phyloP scores from a whole-genome alignment of 2,888 invertebrate species.

The Lapara coniferarum region DNA sequence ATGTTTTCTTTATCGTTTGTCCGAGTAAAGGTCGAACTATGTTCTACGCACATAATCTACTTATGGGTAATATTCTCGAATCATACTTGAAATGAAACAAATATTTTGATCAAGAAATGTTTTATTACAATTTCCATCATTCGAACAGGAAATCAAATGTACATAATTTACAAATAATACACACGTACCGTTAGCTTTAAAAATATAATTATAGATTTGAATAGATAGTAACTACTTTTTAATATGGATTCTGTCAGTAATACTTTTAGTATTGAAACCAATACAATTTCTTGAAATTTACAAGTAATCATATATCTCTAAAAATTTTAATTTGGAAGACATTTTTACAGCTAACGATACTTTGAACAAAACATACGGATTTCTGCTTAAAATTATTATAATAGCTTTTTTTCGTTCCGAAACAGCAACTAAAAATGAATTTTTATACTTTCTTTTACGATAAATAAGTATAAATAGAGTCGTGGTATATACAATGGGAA shows the following conservation, averaged over 20 bases:
- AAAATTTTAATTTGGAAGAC: constrained; percentile 4
- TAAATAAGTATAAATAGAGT: constrained; percentile 52
- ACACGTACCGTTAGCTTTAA: constrained; percentile 4
- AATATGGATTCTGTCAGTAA: no score
- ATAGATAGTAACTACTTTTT: not conserved
- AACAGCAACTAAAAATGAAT: constrained; percentile 28
- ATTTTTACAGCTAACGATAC: constrained; percentile 5
- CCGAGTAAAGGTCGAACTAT: no score
- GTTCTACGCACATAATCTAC: no score
- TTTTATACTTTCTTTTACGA: constrained; percentile 36
- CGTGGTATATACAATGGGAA: constrained; percentile 69
- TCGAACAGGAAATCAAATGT: constrained; percentile 11
- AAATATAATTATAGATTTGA: not conserved
- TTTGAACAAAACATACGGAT: not conserved
- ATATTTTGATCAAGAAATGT: constrained; percentile 13
- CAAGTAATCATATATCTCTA: not conserved
- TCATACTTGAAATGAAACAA: not conserved
- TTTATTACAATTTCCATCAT: constrained; percentile 19
- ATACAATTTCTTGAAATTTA: not conserved
- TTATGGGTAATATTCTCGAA: not conserved
- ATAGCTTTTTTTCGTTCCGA: constrained; percentile 1
- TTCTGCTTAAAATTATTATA: constrained; percentile 7
- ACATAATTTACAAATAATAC: constrained; percentile 11
- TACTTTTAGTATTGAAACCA: no score
- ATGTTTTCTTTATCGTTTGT: no score